Base-by-base conservation (phyloP, 1,140 invertebrate species). In the Venturia canescens region DNA sequence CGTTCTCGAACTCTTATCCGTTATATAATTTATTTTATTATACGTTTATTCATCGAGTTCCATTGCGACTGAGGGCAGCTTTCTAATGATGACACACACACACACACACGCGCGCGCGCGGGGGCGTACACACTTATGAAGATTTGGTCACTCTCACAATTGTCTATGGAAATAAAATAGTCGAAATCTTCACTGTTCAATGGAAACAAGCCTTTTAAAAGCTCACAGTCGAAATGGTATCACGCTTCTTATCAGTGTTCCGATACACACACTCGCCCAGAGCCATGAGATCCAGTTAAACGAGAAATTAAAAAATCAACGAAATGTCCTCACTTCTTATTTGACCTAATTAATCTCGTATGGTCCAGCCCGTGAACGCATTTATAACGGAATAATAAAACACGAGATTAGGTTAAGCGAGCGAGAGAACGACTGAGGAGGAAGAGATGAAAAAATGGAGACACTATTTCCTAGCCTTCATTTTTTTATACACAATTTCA, bases 201-300 rank as follows among this genome's bases (percentile, higher is more conserved):
- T 23, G 60, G 9, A 23, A 23, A 23, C 26, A 69, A 63, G n/a
- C 11, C 0, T 15, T 15, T 77, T 69, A 26, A 6, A 76, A 76
- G 82, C 84, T 82, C 86, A 87, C 86, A 85, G 85, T 89, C 78
- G 86, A 84, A 89, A 85, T 86, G 87, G 83, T 85, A 85, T 90
- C 86, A 88, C 87, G 90, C 91, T 92, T 92, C 83, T 91, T 91
- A 91, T 92, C 86, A 88, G 84, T 91, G 88, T 91, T 69, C 31
- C 87, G 84, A 88, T 88, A 88, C 83, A 90, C 87, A 85, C 82
- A 86, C 71, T 74, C 76, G 80, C 57, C 53, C 50, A 60, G 34
- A 78, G 44, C 75, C 76, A 82, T 74, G 11, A 71, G 69, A 48
- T 66, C 66, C 57, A 38, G 34, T 53, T 15, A 53, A 53, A 71